Percentiles rank a stretch among this genome's conserved stretches.
Conservation (phyloP, 2,113 vertebrate genomes). For the Corydoras maculifer region DNA sequence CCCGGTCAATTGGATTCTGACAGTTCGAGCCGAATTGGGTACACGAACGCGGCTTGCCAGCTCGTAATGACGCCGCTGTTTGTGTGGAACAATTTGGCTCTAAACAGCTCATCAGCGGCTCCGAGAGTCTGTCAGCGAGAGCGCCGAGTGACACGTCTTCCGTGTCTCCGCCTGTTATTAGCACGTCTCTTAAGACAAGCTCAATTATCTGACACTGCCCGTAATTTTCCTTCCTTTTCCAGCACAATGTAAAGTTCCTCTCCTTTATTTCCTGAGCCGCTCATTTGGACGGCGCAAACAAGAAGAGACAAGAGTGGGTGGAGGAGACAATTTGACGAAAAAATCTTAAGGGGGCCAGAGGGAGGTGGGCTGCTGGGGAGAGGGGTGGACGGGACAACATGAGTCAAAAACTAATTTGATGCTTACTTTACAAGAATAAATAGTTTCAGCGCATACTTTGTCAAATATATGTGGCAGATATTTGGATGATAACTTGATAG, state of each 20-base stretch:
- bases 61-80: constrained; percentile 73
- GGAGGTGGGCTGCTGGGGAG: constrained; percentile 1
- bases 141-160: constrained; percentile 73
- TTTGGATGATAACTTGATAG: constrained; percentile 42
- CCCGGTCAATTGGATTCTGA: constrained; percentile 79
- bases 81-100: constrained; percentile 75
- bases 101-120: constrained; percentile 76
- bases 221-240: constrained; percentile 77
- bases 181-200: constrained; percentile 78
- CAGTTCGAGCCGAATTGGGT: constrained; percentile 74
- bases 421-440: constrained; percentile 46
- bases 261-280: constrained; percentile 70
- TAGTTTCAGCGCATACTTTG: constrained; percentile 39
- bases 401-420: constrained; percentile 50
- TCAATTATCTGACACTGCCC: constrained; percentile 80
- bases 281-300: constrained; percentile 64
- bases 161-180: constrained; percentile 75
- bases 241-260: constrained; percentile 77
- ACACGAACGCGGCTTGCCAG: constrained; percentile 69
- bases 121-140: constrained; percentile 75
- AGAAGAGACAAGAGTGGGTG: constrained; percentile 69
- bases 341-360: constrained; percentile 38
- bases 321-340: constrained; percentile 58
- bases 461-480: constrained; percentile 41
- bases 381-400: constrained; percentile 34